Evolutionary conservation across 2,113 vertebrate species (phyloP), one percentile per base, ranked within the genome.

Genomic region (Solea senegalensis): DNA sequence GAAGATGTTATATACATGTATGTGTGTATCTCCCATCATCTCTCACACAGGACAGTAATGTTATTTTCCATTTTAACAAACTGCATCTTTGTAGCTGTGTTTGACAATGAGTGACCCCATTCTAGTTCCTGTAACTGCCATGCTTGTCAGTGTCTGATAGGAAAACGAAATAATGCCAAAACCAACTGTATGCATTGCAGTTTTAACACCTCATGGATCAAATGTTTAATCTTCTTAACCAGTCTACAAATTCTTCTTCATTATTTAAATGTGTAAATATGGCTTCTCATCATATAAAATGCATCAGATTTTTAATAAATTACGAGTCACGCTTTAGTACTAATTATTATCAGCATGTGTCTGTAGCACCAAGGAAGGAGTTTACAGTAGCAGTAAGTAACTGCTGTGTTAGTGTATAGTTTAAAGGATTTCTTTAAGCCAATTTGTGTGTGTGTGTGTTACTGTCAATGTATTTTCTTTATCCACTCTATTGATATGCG

Each of bases 401-500:
- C 50, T 45, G 55, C 34, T 68, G 39, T 65, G 41, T 76, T 8
- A 54, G 4, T 73, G 16, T 26, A 57, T 34, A 60, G 43, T 65
- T 72, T 65, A 5, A 72, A 67, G 52, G 13, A 54, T 70, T n/a
- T 45, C 41, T 64, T 58, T 8, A 56, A 71, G 50, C 41, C 61
- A 26, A 53, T 66, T 75, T 72, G 48, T 65, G 10, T 44, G 51
- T 48, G 53, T 48, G 13, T 48, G 28, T 64, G 16, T 69, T 57
- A 60, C 56, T 40, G 55, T 79, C 46, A 15, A 63, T 70, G 49
- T 80, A 48, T 51, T 78, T 76, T 79, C 54, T 76, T 43, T 72
- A 72, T 80, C 51, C 61, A 65, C 58, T 72, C 62, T 50, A 74
- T 84, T 78, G 74, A 79, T 85, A 80, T 82, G 13, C 78, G 66